Evolutionary conservation across 2,113 vertebrate genomes (phyloP).

Genomic region (Rynchops niger): DNA sequence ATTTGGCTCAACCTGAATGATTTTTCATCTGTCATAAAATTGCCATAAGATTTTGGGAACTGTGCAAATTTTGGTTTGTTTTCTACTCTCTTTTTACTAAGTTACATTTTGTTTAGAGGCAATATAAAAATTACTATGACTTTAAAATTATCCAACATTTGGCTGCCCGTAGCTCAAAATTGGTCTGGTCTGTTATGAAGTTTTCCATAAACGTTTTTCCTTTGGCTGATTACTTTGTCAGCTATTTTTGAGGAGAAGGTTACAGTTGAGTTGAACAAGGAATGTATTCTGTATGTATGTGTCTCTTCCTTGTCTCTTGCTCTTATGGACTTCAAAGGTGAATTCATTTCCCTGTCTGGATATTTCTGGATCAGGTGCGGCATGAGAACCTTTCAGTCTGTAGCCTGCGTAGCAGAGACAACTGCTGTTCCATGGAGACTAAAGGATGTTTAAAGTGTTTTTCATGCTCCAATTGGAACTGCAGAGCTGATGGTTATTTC

Average conservation of each 20-base stretch:
- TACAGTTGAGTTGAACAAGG: not conserved
- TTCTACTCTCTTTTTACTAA: not conserved
- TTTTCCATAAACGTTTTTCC: not conserved
- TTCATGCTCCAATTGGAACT: not conserved
- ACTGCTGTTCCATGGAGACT: not conserved
- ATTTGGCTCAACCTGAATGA: not conserved
- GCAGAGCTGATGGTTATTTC: conserved; percentile 9
- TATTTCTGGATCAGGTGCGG: not conserved
- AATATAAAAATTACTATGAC: not conserved
- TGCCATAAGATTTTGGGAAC: not conserved
- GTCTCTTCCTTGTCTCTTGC: not conserved
- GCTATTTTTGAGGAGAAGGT: not conserved
- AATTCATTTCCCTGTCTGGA: not conserved
- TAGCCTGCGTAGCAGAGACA: not conserved
- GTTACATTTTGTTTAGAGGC: not conserved
- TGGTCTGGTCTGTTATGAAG: not conserved
- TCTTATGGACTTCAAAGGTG: not conserved
- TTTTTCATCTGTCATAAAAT: not conserved
- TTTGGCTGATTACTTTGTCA: not conserved
- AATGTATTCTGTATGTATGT: not conserved
- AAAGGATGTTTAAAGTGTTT: not conserved
- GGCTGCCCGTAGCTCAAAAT: not conserved
- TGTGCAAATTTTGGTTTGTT: not conserved
- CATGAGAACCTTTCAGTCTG: not conserved
- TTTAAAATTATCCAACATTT: not conserved